Base-by-base conservation (phyloP, 2,888 invertebrate species). In the Alcis repandata region DNA sequence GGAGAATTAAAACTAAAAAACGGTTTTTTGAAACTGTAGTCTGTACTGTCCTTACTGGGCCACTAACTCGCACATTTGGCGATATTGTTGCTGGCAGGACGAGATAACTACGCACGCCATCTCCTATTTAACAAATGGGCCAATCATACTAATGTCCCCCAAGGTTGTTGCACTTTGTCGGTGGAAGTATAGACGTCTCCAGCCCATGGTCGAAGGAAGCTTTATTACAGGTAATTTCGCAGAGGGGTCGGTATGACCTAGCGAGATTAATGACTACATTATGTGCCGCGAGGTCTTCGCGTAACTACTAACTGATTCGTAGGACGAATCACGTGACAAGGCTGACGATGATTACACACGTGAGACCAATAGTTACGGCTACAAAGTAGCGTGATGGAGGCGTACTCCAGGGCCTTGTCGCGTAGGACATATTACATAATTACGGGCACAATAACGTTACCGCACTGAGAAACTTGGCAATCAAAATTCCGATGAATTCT, bases 151-250 rank as follows among this genome's bases (percentile, higher is more conserved):
- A 32, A 49, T 49, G 27, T 38, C 22, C 49, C 46, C 49, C 59
- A 59, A 59, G 59, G 59, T 41, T 49, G 22, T 19, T 59, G 45
- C 57, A 57, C 57, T 36, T 20, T 8, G 45, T 20, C 20, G 40
- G 32, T 33, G 36, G 2, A 38, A 38, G 38, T 52, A n/a, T n/a
- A 38, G 20, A 13, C 38, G 36, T 33, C 45, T 45, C 33, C 11
- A 56, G n/a, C n/a, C 27, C 19, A 40, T 40, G 48, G 17, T 38
- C 38, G 59, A 48, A 40, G 59, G 41, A 49, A 40, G 17, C 40
- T 38, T 59, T 2, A 57, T 46, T 46, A 57, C 11, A 32, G 17
- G 38, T 36, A 38, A 54, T 20, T 20, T 20, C 22, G 38, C 46
- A 10, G n/a, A 22, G 48, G 52, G 53, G 53, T 17, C 60, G 52